Base-by-base conservation (phyloP, 2,113 vertebrate species). In the Pelvicachromis taeniatus region DNA sequence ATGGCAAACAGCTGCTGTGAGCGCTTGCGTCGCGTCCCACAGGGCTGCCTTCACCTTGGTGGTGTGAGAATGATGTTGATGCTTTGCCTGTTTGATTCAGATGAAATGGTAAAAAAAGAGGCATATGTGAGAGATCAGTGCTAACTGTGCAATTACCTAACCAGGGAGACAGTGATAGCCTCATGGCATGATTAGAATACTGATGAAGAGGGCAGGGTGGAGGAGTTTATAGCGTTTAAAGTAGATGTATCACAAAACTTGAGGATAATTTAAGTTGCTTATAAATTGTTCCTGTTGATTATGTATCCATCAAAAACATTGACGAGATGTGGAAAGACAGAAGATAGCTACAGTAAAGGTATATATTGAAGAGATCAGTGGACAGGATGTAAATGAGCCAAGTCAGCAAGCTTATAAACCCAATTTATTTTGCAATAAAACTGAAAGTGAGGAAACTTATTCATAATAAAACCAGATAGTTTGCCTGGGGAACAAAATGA, bases 31-130 rank as follows among this genome's bases (percentile, higher is more conserved):
- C 3, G 50, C 1, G 35, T 89, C 89, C 87, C 92, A 14, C 75
- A 14, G 88, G 91, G 81, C 21, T 7, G 53, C 8, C 84, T 86
- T 92, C 89, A 93, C 91, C 92, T 91, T 88, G 87, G 50, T 52
- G 50, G 21, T 13, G 84, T 2, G 80, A 77, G 79, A 78, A 77
- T 63, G 78, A 85, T 87, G 89, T 38, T 48, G 86, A 83, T 68
- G 70, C 68, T 13, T 16, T 31, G 77, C 48, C 70, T 52, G 56
- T 61, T 70, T 50, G 68, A 87, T 86, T 91, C 78, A 78, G 78
- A 87, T 33, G 54, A 61, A 84, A 54, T 3, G 31, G 26, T 81
- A 55, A 23, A 85, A 85, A 80, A 86, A 85, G 9, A 26, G 21
- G 56, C 75, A 8, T 52, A 16, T 75, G 70, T 59, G 81, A 85